Percentiles rank a stretch among this genome's conserved stretches.
Conservation (phyloP, 30 jellyfish, hydroid and myxozoan species). For the Aurelia aurita region DNA sequence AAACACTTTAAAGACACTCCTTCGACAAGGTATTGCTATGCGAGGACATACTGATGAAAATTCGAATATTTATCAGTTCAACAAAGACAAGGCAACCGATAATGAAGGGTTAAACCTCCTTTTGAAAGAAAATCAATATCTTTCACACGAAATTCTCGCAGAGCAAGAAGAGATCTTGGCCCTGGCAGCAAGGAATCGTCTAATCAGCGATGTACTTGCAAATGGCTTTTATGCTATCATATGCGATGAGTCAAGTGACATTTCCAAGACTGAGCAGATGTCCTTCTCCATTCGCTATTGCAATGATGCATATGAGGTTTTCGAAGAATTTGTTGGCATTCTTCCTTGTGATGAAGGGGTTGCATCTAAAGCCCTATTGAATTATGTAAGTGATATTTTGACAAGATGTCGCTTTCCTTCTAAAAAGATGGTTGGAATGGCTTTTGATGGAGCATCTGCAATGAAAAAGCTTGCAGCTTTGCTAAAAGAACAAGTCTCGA, state of each 20-base stretch:
- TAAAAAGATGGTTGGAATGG: constrained; percentile 44
- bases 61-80: constrained; percentile 36
- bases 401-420: constrained; percentile 42
- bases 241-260: no score
- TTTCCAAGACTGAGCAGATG: no score
- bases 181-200: constrained; percentile 26
- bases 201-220: neutral
- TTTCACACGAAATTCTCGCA: neutral
- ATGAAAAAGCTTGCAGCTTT: constrained; percentile 45
- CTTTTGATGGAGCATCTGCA: constrained; percentile 65
- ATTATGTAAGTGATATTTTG: constrained; percentile 22
- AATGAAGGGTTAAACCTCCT: constrained; percentile 51
- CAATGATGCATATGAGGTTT: constrained; percentile 37
- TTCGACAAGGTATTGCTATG: constrained; percentile 49
- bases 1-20: constrained; percentile 45
- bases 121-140: constrained; percentile 53
- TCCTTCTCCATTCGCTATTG: constrained; percentile 38
- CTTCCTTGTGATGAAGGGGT: constrained; percentile 42
- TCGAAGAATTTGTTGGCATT: constrained; percentile 45
- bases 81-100: constrained; percentile 33
- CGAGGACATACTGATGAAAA: constrained; percentile 26
- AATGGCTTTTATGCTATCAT: no score
- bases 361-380: constrained; percentile 47
- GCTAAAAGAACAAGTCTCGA: constrained; percentile 45
- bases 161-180: neutral